These are phyloP conservation scores for Henricia sp. DNA, from an alignment of 53 echinoderm and acorn worm species.

Conservation along the genomic window DNA sequence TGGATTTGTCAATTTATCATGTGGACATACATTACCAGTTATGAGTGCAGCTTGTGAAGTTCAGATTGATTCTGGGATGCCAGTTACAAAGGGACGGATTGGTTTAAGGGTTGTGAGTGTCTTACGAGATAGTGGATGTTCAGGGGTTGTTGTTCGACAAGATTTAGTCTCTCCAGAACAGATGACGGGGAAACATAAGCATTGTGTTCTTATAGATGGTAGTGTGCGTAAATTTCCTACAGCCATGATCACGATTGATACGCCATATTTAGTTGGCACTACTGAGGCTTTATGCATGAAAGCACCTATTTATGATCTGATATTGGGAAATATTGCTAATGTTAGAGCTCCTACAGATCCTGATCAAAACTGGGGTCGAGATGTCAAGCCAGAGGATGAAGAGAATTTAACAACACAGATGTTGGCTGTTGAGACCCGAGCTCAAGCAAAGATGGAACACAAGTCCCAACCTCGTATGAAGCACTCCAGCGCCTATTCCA, in stretches of 20 bases:
- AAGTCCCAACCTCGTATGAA: neutral
- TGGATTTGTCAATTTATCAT: conserved; percentile 27
- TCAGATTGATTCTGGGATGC: conserved; percentile 7
- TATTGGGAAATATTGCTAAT: conserved; percentile 10
- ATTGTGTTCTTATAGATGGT: conserved; percentile 19
- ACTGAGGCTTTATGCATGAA: conserved; percentile 24
- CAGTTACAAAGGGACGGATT: conserved; percentile 15
- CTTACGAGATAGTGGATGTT: conserved; percentile 41
- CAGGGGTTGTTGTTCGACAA: conserved; percentile 32
- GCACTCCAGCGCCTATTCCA: neutral
- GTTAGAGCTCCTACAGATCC: conserved; percentile 22
- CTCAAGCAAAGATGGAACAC: neutral
- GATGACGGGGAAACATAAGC: conserved; percentile 15
- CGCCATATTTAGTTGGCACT: conserved; percentile 6
- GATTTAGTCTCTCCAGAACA: too few relatives aligned
- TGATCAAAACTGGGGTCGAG: neutral
- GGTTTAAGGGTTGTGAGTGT: neutral
- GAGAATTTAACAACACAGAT: neutral
- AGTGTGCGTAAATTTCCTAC: conserved; percentile 26
- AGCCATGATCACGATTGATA: neutral
- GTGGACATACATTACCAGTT: conserved; percentile 49
- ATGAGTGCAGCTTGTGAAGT: conserved; percentile 33
- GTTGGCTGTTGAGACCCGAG: conserved; percentile 1
- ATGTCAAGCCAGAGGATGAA: neutral
- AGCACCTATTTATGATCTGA: conserved; percentile 5